Evolutionary conservation across 2,888 invertebrate species (phyloP).

Genomic region (Lobophora halterata): DNA sequence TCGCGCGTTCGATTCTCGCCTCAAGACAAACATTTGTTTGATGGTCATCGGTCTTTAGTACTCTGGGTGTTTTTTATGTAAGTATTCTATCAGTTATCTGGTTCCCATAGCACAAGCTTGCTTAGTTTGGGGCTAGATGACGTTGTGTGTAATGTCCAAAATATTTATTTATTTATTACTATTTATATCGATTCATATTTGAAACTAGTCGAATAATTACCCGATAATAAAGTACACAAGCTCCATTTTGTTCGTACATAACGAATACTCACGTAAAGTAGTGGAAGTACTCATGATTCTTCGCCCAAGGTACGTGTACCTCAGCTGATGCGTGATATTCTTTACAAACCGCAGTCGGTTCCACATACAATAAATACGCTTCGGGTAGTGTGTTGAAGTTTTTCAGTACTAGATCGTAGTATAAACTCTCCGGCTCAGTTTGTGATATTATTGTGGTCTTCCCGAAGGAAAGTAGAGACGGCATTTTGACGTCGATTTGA

Average conservation of each 20-base stretch:
- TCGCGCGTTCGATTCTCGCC: too few species aligned
- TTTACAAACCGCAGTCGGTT: slow-evolving; percentile 71
- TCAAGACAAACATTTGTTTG: too few species aligned
- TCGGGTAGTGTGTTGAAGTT: slow-evolving; percentile 82
- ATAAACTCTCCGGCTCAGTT: slow-evolving; percentile 79
- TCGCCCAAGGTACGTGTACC: slow-evolving; percentile 84
- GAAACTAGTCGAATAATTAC: too few species aligned
- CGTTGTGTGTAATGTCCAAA: too few species aligned
- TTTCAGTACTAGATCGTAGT: slow-evolving; percentile 82
- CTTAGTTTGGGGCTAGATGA: too few species aligned
- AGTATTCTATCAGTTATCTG: too few species aligned
- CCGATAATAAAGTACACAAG: too few species aligned
- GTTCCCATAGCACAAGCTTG: too few species aligned
- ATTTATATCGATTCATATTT: background rate
- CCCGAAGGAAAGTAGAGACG: slow-evolving; percentile 48
- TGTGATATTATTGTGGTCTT: slow-evolving; percentile 67
- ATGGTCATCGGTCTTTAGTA: too few species aligned
- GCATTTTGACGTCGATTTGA: slow-evolving; percentile 55
- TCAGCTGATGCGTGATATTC: slow-evolving; percentile 82
- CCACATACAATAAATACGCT: slow-evolving; percentile 80
- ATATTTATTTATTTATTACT: too few species aligned
- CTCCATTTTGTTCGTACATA: too few species aligned
- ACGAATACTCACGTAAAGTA: slow-evolving; percentile 80
- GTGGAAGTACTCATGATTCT: slow-evolving; percentile 81
- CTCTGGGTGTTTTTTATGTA: too few species aligned